Base-by-base conservation (phyloP, 2,113 vertebrate genomes). In the Toxotes chatareus region DNA sequence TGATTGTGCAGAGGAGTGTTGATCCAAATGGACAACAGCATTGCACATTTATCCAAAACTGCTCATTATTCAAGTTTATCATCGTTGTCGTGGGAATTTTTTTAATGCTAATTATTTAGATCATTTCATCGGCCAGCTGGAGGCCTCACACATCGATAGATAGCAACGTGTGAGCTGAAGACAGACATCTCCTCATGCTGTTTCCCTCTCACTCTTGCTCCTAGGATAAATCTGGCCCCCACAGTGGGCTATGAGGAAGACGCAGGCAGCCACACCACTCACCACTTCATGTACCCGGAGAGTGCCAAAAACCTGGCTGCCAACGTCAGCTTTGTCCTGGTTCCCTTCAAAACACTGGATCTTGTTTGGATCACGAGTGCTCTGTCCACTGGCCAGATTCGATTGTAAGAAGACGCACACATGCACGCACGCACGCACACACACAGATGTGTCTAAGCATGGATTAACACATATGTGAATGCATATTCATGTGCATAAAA, bases 221-320 rank as follows among this genome's bases (percentile, higher is more conserved):
- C 21, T 89, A 99, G 98, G 92, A 99, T 99, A 92, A 99, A 99
- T 93, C 96, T 99, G 94, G 98, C 98, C 0, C 98, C 98, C 40
- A 99, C 98, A 0, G 95, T 98, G 87, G 98, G 98, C 85, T 99
- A 97, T 42, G 98, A 99, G 86, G 95, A 95, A 0, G 98, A 99
- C 1, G 98, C 97, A 7, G 98, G 98, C 13, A 88, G 97, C 88
- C 96, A 91, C 70, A 99, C 98, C 79, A 99, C 97, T 0, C 98
- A 99, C 86, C 98, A 99, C 91, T 99, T 99, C 95, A 99, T 99
- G 98, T 99, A 99, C 91, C 98, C 98, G 0, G 98, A 99, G 94
- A 99, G 98, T 91, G 98, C 98, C 95, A 99, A 97, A 94, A 99
- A 99, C 91, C 95, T 99, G 86, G 96, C 97, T 0, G 93, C 97